Conservation (phyloP, 1,140 invertebrate genomes). For the Augochlora pura region DNA sequence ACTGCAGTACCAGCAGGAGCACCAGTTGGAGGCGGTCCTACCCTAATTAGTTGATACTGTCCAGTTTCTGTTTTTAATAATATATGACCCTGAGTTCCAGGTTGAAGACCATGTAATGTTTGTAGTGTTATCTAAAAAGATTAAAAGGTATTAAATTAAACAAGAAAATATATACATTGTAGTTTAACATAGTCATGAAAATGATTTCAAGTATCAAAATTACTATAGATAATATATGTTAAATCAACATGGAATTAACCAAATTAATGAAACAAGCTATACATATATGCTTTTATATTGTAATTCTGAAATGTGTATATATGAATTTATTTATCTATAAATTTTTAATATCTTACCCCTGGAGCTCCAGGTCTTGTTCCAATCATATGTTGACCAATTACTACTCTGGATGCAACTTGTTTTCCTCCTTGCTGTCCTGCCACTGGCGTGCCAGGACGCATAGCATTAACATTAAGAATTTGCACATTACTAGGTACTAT, state of each 20-base stretch:
- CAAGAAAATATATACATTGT: background rate
- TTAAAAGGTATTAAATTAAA: constrained; percentile 57
- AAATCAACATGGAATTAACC: too few species aligned
- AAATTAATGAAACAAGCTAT: background rate
- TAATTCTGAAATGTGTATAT: background rate
- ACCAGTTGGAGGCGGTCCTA: constrained; percentile 86
- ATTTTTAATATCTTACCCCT: constrained; percentile 82
- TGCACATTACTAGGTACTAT: constrained; percentile 88
- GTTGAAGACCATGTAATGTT: constrained; percentile 89
- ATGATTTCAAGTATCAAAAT: background rate
- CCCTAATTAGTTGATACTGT: constrained; percentile 93
- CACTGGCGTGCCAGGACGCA: constrained; percentile 85
- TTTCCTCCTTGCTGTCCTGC: constrained; percentile 87
- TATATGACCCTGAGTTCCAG: constrained; percentile 91
- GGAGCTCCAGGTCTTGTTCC: constrained; percentile 88
- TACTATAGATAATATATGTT: background rate
- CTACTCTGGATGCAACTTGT: constrained; percentile 87
- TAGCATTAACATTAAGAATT: constrained; percentile 88
- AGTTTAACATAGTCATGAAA: background rate
- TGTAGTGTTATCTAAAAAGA: constrained; percentile 90
- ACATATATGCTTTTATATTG: background rate
- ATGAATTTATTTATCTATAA: constrained; percentile 22
- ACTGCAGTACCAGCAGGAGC: constrained; percentile 81
- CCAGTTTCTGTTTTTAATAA: constrained; percentile 97
- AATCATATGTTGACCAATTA: constrained; percentile 90